Conservation (phyloP, 1,140 invertebrate species). For the Anadara kagoshimensis region DNA sequence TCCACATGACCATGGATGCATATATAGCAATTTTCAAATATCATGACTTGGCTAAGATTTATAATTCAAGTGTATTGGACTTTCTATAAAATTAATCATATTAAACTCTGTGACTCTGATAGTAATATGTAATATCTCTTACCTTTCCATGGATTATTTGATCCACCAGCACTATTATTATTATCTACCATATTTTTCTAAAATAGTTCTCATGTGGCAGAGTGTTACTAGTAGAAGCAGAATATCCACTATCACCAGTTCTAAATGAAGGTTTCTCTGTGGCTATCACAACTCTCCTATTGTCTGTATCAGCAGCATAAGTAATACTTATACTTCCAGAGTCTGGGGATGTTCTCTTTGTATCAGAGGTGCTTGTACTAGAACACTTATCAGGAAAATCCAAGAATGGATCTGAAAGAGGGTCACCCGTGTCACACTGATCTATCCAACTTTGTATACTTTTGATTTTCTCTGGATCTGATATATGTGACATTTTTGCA, state of each 20-base stretch:
- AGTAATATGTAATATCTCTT: too few relatives aligned
- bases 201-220: too few relatives aligned
- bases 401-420: conserved; percentile 7
- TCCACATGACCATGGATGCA: too few relatives aligned
- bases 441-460: conserved; percentile 39
- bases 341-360: conserved; percentile 18
- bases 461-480: conserved; percentile 28
- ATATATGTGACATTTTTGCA: background rate
- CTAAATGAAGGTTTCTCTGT: background rate
- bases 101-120: too few relatives aligned
- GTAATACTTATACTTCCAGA: conserved; percentile 16
- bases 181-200: too few relatives aligned
- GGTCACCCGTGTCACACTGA: conserved; percentile 20
- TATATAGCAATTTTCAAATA: too few relatives aligned
- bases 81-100: too few relatives aligned
- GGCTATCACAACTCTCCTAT: conserved; percentile 18
- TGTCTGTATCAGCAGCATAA: conserved; percentile 10
- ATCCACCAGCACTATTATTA: too few relatives aligned
- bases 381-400: conserved; percentile 3
- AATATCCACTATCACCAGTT: conserved; percentile 29
- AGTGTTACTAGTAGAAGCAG: conserved; percentile 14
- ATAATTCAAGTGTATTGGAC: too few relatives aligned
- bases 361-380: too few relatives aligned
- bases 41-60: too few relatives aligned
- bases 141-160: conserved; percentile 42